A percentile compares a stretch with the other conserved stretches of the same genome.
Evolutionary conservation across 1,140 invertebrate genomes (phyloP).

Genomic region (Idris sp.): DNA sequence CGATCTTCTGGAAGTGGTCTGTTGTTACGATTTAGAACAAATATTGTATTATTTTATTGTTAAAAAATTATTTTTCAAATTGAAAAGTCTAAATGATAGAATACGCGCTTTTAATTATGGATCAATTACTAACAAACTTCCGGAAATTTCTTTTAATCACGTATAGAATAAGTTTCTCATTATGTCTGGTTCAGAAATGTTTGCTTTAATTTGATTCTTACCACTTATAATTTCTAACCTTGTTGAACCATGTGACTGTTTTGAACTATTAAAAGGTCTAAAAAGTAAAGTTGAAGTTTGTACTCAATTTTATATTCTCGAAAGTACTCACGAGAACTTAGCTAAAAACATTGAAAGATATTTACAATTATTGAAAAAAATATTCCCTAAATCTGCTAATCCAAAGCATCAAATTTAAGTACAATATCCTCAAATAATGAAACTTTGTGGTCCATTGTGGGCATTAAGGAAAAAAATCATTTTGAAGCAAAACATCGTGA

Average conservation of each 20-base stretch:
- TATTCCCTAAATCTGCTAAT: slow-evolving; percentile 15
- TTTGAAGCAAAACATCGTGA: too few relatives aligned
- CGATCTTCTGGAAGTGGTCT: slow-evolving; percentile 25
- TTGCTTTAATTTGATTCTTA: slow-evolving; percentile 15
- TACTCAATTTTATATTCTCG: slow-evolving; percentile 3
- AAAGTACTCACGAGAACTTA: slow-evolving; percentile 5
- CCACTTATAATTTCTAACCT: slow-evolving; percentile 5
- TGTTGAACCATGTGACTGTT: slow-evolving; percentile 3
- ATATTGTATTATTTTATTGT: too few relatives aligned
- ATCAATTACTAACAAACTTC: slow-evolving; percentile 6
- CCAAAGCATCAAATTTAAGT: slow-evolving; percentile 22
- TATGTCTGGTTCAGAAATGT: slow-evolving; percentile 36
- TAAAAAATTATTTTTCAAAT: slow-evolving; percentile 30
- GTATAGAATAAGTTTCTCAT: slow-evolving; percentile 20
- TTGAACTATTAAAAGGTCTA: slow-evolving; percentile 19
- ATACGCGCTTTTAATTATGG: slow-evolving; percentile 13
- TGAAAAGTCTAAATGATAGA: slow-evolving; percentile 19
- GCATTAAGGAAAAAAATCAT: too few relatives aligned
- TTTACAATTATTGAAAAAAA: slow-evolving; percentile 9
- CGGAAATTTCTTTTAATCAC: slow-evolving; percentile 13
- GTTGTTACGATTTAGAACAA: slow-evolving; percentile 20
- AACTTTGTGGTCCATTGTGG: too few relatives aligned
- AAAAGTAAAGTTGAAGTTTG: slow-evolving; percentile 15
- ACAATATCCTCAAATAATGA: slow-evolving; percentile 28
- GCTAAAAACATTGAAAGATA: slow-evolving; percentile 9